Base-by-base conservation (phyloP, 1,140 invertebrate genomes). In the Diachasmimorpha longicaudata region DNA sequence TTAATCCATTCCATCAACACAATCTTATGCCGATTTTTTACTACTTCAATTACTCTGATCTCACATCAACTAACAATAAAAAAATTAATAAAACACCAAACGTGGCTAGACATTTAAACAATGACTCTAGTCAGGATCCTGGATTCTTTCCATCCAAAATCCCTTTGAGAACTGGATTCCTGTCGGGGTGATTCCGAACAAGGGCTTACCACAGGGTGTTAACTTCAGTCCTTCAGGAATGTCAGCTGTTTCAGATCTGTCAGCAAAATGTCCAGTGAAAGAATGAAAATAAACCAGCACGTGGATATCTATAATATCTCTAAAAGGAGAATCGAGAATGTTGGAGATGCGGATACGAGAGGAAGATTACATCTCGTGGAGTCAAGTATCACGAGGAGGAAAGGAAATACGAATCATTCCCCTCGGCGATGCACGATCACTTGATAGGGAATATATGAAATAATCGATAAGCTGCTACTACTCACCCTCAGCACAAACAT, bases 221-320 rank as follows among this genome's bases (percentile, higher is more conserved):
- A 39, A 42, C n/a, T 63, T 25, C 6, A 19, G 63, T 3, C 31
- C 39, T 70, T 44, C 25, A 74, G 73, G 77, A 80, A 83, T 77
- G 78, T 52, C 76, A 72, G 76, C 77, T 83, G 80, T 13, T 42
- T 13, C 74, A 74, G 71, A 80, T 58, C 76, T 72, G 76, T 80
- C 79, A 78, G 76, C 74, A 76, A n/a, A 78, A 76, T 73, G 79
- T 44, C 66, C 75, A 42, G 48, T 66, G 31, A 39, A 16, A 36
- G 44, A 72, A 69, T 63, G 25, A 75, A 58, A 70, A 74, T 74
- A 79, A 70, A 78, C 69, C 63, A 13, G 55, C 66, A 69, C 31
- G 11, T 23, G 16, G 46, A 46, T 70, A 42, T 19, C 14, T 19
- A 23, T 58, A 42, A 46, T 70, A 42, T 19, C 14, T 19, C 13